Percentiles rank a stretch among this genome's conserved stretches.
Evolutionary conservation across 2,888 invertebrate genomes (phyloP).

Genomic region (Diloba caeruleocephala): DNA sequence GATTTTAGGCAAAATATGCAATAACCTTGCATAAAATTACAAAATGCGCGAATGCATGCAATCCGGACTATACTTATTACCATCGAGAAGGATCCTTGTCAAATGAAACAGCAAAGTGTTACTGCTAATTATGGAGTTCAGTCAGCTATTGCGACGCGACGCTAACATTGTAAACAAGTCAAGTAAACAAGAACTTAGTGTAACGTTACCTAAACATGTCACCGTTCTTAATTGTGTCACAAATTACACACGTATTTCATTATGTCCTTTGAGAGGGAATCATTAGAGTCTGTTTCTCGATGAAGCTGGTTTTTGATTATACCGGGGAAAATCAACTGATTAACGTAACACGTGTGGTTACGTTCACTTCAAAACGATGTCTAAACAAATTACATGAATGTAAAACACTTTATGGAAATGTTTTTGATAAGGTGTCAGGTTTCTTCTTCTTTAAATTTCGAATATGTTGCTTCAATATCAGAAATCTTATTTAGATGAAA

Average conservation of each 20-base stretch:
- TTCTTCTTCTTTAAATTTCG: no score
- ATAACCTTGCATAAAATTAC: no score
- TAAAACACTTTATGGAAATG: slow-evolving; percentile 31
- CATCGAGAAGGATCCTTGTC: no score
- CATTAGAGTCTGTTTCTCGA: slow-evolving; percentile 27
- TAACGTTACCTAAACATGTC: slow-evolving; percentile 8
- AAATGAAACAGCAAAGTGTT: no score
- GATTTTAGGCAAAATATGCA: no score
- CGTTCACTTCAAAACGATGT: slow-evolving; percentile 34
- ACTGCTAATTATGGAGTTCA: no score
- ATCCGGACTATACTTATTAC: no score
- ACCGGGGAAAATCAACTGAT: slow-evolving; percentile 20
- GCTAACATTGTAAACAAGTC: no score
- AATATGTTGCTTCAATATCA: no score
- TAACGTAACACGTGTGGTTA: slow-evolving; percentile 30
- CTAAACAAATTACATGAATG: slow-evolving; percentile 36
- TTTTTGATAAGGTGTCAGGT: slow-evolving; percentile 24
- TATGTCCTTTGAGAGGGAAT: slow-evolving; percentile 12
- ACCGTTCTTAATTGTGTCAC: slow-evolving; percentile 24
- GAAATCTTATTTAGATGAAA: no score
- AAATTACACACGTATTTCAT: slow-evolving; percentile 34
- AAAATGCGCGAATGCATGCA: no score
- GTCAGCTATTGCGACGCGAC: no score
- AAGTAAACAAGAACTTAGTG: background rate
- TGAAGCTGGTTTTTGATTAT: slow-evolving; percentile 15